Conservation (phyloP, 2,888 invertebrate species). For the Drosophila tripunctata region DNA sequence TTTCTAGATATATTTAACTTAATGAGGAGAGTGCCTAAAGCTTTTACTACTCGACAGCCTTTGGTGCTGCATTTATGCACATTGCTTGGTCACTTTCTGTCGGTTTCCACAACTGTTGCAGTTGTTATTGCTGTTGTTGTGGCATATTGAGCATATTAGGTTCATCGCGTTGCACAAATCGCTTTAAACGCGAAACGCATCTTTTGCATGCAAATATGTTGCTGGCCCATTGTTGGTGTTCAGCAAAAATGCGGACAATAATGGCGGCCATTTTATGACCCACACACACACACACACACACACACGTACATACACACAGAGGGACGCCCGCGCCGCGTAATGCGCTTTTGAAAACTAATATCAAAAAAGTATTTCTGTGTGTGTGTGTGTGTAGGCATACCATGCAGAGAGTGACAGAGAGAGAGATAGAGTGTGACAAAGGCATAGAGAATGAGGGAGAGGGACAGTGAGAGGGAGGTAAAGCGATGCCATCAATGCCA, state of each 20-base stretch:
- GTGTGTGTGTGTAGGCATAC: conserved; percentile 15
- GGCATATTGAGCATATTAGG: conserved; percentile 12
- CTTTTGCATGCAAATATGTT: conserved; percentile 23
- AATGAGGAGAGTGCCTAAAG: no score
- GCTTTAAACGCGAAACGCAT: conserved; percentile 16
- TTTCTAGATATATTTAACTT: no score
- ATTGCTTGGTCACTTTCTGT: no score
- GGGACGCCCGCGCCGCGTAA: conserved; percentile 26
- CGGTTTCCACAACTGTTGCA: neutral
- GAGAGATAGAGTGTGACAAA: neutral
- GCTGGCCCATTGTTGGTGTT: neutral
- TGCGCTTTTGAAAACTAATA: conserved; percentile 69
- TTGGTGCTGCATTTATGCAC: no score
- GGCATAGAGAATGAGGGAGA: neutral
- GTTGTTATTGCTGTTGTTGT: conserved; percentile 4
- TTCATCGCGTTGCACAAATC: conserved; percentile 10
- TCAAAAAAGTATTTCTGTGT: conserved; percentile 34
- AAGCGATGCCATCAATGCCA: conserved; percentile 39
- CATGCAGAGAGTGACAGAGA: neutral
- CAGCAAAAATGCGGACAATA: conserved; percentile 42
- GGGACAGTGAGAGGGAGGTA: neutral
- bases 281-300: neutral
- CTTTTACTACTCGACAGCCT: no score
- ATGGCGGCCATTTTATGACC: conserved; percentile 48
- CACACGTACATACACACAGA: neutral